A percentile compares a stretch with the other conserved stretches of the same genome.
phyloP scores from a whole-genome alignment of 2,888 invertebrate genomes.

The Sminthurides aquaticus region DNA sequence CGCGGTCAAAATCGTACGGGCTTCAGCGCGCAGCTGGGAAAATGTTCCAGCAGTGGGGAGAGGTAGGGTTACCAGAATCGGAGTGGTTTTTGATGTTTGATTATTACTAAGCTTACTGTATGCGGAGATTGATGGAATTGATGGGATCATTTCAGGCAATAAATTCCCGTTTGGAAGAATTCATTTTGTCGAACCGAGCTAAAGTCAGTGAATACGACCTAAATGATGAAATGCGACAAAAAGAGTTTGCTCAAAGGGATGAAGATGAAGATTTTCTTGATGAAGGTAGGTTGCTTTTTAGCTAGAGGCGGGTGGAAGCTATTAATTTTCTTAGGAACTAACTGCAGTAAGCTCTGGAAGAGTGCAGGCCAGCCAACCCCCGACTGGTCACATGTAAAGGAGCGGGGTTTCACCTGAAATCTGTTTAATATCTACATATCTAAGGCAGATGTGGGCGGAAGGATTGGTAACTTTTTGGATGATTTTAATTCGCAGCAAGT shows the following conservation, averaged over 20 bases:
- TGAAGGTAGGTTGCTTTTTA: constrained; percentile 58
- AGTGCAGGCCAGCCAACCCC: neutral
- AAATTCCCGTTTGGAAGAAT: constrained; percentile 82
- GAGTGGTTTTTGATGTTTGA: constrained; percentile 6
- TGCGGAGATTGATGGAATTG: too few relatives aligned
- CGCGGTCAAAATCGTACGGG: constrained; percentile 51
- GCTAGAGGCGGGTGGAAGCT: neutral
- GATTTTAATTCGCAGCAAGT: constrained; percentile 52
- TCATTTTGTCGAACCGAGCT: constrained; percentile 63
- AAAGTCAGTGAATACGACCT: constrained; percentile 56
- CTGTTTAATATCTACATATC: too few relatives aligned
- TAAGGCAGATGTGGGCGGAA: too few relatives aligned
- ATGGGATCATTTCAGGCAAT: constrained; percentile 58
- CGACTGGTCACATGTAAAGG: neutral
- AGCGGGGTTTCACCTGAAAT: too few relatives aligned
- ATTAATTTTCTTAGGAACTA: neutral
- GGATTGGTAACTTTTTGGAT: too few relatives aligned
- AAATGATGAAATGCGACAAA: constrained; percentile 62
- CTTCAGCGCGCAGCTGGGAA: constrained; percentile 87
- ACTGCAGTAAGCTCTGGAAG: neutral
- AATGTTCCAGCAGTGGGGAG: constrained; percentile 95
- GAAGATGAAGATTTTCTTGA: constrained; percentile 97
- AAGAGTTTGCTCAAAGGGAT: constrained; percentile 70
- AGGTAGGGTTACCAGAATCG: constrained; percentile 54
- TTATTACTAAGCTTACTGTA: neutral